Evolutionary conservation across 1,140 invertebrate species (phyloP), one percentile per base, ranked within the genome.

Genomic region (Yoshiicerus persimilis): DNA sequence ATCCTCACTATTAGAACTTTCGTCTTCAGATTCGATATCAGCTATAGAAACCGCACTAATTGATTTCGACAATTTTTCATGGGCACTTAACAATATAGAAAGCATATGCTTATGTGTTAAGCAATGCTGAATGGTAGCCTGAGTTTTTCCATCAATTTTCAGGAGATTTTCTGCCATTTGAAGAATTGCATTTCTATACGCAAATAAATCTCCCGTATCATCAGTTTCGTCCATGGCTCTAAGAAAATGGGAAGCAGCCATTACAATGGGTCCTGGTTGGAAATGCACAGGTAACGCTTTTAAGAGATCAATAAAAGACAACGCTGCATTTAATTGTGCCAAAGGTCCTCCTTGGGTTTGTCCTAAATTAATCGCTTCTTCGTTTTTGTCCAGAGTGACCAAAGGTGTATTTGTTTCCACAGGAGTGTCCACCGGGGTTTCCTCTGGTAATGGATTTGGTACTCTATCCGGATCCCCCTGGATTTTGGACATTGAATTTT

Each of bases 41-140:
- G 9, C 27, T 34, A n/a, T 34, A 83, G 56, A 13, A 16, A 30
- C 11, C 9, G n/a, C n/a, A n/a, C 34, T 62, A 25, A 84, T 8
- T n/a, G 84, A 75, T 47, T 88, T 88, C 3, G 89, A 88, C 23
- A 89, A 66, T 36, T 86, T 86, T 86, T 89, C 84, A 62, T 89
- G 66, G 20, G 87, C 87, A 25, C 41, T 66, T 34, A 89, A 25
- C n/a, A 89, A n/a, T 13, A 89, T 85, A 9, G 84, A 86, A 4
- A 89, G 80, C 89, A 89, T 89, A 20, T 89, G 89, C 77, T 89
- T 89, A 41, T 88, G 88, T 0, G 87, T 89, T 2, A 89, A 39
- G 20, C 89, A 87, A 70, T 86, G 84, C 36, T 89, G 89, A 70
- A 89, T 86, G 10, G 66, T 75, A 20, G 64, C 66, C n/a, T 88